A percentile compares a stretch with the other conserved stretches of the same genome.
phyloP scores from a whole-genome alignment of 2,797 vertebrate genomes.

The Periophthalmus magnuspinnatus region DNA sequence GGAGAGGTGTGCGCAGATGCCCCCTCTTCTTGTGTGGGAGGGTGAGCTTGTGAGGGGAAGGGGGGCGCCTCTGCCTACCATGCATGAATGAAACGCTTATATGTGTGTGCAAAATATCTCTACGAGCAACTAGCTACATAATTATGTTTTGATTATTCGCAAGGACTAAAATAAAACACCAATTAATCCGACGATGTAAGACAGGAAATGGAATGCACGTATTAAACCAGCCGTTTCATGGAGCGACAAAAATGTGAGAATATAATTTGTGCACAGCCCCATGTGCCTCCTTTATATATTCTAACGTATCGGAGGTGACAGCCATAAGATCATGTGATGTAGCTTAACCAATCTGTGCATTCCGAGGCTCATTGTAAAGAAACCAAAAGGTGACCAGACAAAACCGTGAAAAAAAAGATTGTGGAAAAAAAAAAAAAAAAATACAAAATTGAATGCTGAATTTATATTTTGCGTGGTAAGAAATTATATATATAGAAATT shows the following conservation, averaged over 20 bases:
- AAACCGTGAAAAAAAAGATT: background rate
- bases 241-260: conserved; percentile 50
- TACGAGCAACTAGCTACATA: conserved; percentile 64
- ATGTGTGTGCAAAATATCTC: conserved; percentile 46
- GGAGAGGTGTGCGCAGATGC: conserved; percentile 46
- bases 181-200: conserved; percentile 69
- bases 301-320: conserved; percentile 65
- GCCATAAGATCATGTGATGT: conserved; percentile 67
- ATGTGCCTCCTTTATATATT: conserved; percentile 14
- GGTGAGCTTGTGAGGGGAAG: conserved; percentile 21
- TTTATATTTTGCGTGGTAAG: too few relatives aligned
- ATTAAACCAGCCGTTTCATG: conserved; percentile 61
- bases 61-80: conserved; percentile 38
- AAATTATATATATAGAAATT: too few relatives aligned
- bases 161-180: conserved; percentile 70
- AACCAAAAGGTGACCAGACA: conserved; percentile 57
- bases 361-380: conserved; percentile 54
- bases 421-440: background rate
- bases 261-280: conserved; percentile 38
- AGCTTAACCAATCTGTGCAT: conserved; percentile 63
- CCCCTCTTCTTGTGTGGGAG: conserved; percentile 61
- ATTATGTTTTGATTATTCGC: conserved; percentile 72
- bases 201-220: conserved; percentile 62
- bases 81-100: conserved; percentile 51
- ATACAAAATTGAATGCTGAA: background rate